These are phyloP conservation scores for Conus betulinus DNA, from an alignment of 1,140 invertebrate species.

Conservation along the genomic window DNA sequence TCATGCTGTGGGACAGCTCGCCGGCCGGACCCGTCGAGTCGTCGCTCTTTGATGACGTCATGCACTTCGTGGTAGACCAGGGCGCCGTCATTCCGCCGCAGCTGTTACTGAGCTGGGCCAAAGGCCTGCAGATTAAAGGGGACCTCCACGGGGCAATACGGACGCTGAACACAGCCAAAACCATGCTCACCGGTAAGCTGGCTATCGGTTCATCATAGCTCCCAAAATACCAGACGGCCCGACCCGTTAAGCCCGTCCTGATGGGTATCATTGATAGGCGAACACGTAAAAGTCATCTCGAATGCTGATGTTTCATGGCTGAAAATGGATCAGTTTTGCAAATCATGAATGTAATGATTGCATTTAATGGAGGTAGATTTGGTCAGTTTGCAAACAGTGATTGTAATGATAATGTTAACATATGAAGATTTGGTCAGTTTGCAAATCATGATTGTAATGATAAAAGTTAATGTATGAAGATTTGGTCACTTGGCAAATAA, in stretches of 20 bases:
- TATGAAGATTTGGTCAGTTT: too few relatives aligned
- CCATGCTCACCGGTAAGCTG: neutral
- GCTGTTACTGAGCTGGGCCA: constrained; percentile 19
- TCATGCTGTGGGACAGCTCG: neutral
- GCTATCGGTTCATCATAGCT: neutral
- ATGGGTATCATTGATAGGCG: too few relatives aligned
- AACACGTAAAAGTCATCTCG: too few relatives aligned
- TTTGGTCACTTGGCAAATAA: too few relatives aligned
- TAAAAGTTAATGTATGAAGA: too few relatives aligned
- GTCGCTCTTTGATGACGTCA: constrained; percentile 24
- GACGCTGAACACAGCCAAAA: constrained; percentile 22
- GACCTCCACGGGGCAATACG: constrained; percentile 28
- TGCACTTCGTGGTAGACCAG: constrained; percentile 7
- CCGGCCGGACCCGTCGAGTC: neutral
- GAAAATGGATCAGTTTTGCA: neutral
- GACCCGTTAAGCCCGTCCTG: too few relatives aligned
- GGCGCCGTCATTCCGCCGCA: constrained; percentile 14
- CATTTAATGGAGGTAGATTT: too few relatives aligned
- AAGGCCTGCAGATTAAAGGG: constrained; percentile 13
- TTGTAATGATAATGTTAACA: too few relatives aligned
- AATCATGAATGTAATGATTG: neutral
- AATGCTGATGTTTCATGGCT: neutral
- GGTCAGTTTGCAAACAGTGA: too few relatives aligned
- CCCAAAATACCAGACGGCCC: too few relatives aligned
- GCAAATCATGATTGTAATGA: too few relatives aligned